Conservation (phyloP, 37 sponge, comb jelly and placozoan genomes). For the Cliona cf. orientalis region DNA sequence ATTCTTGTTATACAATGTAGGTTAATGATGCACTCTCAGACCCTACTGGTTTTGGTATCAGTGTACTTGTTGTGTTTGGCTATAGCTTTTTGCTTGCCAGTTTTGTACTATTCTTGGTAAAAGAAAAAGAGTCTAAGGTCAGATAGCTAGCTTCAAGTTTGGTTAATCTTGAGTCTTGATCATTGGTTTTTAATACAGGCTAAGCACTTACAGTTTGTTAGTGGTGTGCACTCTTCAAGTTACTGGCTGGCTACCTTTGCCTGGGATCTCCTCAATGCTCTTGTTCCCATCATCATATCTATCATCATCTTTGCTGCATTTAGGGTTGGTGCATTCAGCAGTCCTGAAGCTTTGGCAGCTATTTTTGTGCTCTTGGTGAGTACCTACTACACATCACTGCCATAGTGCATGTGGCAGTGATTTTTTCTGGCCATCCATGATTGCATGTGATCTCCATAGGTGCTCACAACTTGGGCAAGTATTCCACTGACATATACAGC, state of each 20-base stretch:
- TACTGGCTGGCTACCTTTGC: slow-evolving; percentile 92
- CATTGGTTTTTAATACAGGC: slow-evolving; percentile 70
- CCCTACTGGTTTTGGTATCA: slow-evolving; percentile 63
- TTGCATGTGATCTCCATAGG: too few relatives aligned
- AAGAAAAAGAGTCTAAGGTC: slow-evolving; percentile 90
- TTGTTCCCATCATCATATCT: slow-evolving; percentile 65
- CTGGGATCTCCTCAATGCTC: slow-evolving; percentile 93
- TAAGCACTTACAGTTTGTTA: slow-evolving; percentile 96
- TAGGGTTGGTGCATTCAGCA: slow-evolving; percentile 66
- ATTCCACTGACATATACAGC: slow-evolving; percentile 86
- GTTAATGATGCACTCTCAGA: slow-evolving; percentile 25
- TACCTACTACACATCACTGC: too few relatives aligned
- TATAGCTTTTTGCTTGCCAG: slow-evolving; percentile 88
- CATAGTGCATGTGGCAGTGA: too few relatives aligned
- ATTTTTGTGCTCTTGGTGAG: slow-evolving; percentile 83
- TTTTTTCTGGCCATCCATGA: too few relatives aligned
- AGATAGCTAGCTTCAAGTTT: too few relatives aligned
- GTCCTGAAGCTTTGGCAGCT: slow-evolving; percentile 60
- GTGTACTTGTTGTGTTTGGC: slow-evolving; percentile 75
- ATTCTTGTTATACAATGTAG: slow-evolving; percentile 20
- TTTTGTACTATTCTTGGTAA: slow-evolving; percentile 88
- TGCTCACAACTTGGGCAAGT: slow-evolving; percentile 74
- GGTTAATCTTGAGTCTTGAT: too few relatives aligned
- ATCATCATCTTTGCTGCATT: slow-evolving; percentile 90
- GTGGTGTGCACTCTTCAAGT: slow-evolving; percentile 78